Conservation (phyloP, 2,888 invertebrate species). For the Xylota segnis region DNA sequence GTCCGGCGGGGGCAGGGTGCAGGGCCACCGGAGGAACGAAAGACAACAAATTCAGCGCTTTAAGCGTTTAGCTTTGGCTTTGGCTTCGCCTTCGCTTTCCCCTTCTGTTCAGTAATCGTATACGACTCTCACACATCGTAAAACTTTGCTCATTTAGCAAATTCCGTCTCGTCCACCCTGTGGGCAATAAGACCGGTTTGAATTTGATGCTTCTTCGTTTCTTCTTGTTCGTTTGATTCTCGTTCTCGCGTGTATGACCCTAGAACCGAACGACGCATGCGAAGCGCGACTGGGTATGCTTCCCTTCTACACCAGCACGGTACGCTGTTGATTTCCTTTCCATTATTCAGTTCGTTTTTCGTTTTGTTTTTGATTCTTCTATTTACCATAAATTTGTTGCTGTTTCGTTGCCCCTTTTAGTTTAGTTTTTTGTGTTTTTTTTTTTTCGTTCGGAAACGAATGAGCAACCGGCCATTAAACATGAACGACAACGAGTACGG, state of each 20-base stretch:
- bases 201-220: constrained; percentile 58
- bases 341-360: constrained; percentile 5
- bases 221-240: constrained; percentile 20
- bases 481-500: constrained; percentile 28
- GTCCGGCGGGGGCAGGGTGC: background rate
- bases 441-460: constrained; percentile 28
- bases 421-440: background rate
- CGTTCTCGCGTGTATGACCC: constrained; percentile 39
- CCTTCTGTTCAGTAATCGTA: background rate
- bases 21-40: background rate
- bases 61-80: constrained; percentile 29
- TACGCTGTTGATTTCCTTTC: constrained; percentile 26
- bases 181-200: constrained; percentile 47
- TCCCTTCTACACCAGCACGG: constrained; percentile 27
- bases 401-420: constrained; percentile 9
- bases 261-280: constrained; percentile 35
- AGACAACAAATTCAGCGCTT: constrained; percentile 33
- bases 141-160: constrained; percentile 31
- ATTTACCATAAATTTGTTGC: constrained; percentile 50
- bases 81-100: background rate
- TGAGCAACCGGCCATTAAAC: constrained; percentile 54
- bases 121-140: constrained; percentile 30
- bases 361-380: constrained; percentile 2
- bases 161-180: constrained; percentile 19
- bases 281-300: constrained; percentile 50